A percentile compares a stretch with the other conserved stretches of the same genome.
phyloP scores from a whole-genome alignment of 2,113 vertebrate species.

The Lethenteron reissneri region DNA sequence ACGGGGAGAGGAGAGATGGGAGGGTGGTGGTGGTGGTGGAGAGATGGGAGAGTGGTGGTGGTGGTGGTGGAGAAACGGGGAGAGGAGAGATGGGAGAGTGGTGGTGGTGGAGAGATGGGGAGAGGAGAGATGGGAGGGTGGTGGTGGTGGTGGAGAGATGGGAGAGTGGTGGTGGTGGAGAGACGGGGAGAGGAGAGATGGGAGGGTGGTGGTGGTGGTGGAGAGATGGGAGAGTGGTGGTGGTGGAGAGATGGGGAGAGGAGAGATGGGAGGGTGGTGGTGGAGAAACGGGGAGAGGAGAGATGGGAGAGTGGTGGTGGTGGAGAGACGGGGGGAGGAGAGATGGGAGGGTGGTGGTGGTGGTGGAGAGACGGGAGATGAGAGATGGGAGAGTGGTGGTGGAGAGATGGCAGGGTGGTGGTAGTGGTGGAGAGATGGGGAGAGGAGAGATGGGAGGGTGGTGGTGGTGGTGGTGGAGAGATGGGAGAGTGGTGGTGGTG shows the following conservation, averaged over 20 bases:
- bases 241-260: neutral
- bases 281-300: no score
- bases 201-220: no score
- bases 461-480: no score
- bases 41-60: neutral
- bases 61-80: neutral
- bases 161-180: constrained; percentile 15
- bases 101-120: neutral
- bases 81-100: neutral
- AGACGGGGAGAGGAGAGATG: no score
- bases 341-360: no score
- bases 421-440: no score
- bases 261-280: neutral
- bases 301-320: neutral
- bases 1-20: neutral
- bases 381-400: no score
- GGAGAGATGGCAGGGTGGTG: no score
- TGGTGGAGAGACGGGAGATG: no score
- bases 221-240: neutral
- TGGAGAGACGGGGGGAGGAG: no score
- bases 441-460: no score
- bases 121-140: neutral
- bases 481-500: neutral
- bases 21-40: neutral
- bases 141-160: constrained; percentile 17